Conservation (phyloP, 1,140 invertebrate species). For the Chrysoperla carnea region DNA sequence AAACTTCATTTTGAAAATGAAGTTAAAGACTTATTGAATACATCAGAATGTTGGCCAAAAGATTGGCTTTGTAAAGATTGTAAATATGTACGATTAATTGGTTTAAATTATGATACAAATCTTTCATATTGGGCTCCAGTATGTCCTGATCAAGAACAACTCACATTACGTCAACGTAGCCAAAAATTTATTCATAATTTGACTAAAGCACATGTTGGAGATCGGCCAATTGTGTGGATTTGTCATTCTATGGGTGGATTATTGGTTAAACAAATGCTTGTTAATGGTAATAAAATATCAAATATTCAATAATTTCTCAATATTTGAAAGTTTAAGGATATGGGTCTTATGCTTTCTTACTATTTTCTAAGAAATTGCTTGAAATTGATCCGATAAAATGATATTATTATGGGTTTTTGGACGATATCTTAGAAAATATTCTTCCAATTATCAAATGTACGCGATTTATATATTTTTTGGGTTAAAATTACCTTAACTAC, state of each 20-base stretch:
- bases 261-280: slow-evolving; percentile 57
- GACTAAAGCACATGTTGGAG: slow-evolving; percentile 45
- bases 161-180: slow-evolving; percentile 36
- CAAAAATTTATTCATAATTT: slow-evolving; percentile 42
- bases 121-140: slow-evolving; percentile 40
- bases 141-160: slow-evolving; percentile 26
- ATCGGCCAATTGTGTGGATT: slow-evolving; percentile 57
- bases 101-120: slow-evolving; percentile 46
- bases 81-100: slow-evolving; percentile 36
- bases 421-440: too few relatives aligned
- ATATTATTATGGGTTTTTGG: not conserved
- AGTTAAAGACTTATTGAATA: too few relatives aligned
- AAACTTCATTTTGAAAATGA: too few relatives aligned
- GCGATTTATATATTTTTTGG: too few relatives aligned
- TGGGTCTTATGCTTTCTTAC: too few relatives aligned
- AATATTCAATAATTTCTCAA: too few relatives aligned
- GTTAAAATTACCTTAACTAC: too few relatives aligned
- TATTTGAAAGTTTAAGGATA: too few relatives aligned
- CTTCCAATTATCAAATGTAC: too few relatives aligned
- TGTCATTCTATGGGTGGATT: slow-evolving; percentile 77
- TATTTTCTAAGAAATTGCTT: slow-evolving; percentile 1
- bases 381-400: too few relatives aligned
- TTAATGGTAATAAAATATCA: slow-evolving; percentile 27
- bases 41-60: slow-evolving; percentile 50
- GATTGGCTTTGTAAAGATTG: slow-evolving; percentile 63